Percentiles rank a stretch among this genome's conserved stretches.
Conservation (phyloP, 2,888 invertebrate genomes). For the Lasioglossum morio region DNA sequence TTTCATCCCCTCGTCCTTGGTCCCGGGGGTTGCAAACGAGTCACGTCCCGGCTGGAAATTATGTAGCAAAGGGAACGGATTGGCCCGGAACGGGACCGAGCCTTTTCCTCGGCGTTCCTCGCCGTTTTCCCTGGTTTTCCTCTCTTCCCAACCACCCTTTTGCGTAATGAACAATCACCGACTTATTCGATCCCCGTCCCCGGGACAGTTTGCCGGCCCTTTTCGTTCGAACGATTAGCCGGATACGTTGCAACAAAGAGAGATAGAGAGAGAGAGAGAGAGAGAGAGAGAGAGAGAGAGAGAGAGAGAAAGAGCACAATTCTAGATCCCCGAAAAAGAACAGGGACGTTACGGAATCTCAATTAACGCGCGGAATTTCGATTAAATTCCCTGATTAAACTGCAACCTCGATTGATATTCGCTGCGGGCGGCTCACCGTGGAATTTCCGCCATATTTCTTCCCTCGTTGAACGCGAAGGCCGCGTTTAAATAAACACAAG, state of each 20-base stretch:
- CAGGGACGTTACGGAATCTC: conserved; percentile 11
- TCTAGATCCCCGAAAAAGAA: not conserved
- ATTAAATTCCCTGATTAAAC: conserved; percentile 16
- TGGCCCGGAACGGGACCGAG: conserved; percentile 12
- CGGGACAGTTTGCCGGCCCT: not conserved
- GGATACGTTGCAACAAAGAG: not conserved
- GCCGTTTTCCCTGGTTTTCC: not conserved
- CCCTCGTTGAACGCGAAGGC: not conserved
- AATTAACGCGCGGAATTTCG: conserved; percentile 13
- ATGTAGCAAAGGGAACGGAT: conserved; percentile 60
- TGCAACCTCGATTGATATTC: conserved; percentile 15
- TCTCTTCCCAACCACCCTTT: not conserved
- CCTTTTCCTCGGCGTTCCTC: not conserved
- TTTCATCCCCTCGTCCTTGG: not conserved
- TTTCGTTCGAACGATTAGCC: conserved; percentile 1
- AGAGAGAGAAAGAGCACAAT: not conserved
- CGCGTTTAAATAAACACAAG: conserved; percentile 6
- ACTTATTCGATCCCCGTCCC: not conserved
- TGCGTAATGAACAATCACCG: not conserved
- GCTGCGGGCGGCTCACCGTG: not conserved
- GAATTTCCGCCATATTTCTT: not conserved
- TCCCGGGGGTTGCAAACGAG: conserved; percentile 33
- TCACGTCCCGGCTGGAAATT: conserved; percentile 61
- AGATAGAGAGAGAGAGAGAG: not conserved
- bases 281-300: not conserved